Evolutionary conservation across 2,888 invertebrate genomes (phyloP), one percentile per base, ranked within the genome.

Genomic region (Volucella inflata): DNA sequence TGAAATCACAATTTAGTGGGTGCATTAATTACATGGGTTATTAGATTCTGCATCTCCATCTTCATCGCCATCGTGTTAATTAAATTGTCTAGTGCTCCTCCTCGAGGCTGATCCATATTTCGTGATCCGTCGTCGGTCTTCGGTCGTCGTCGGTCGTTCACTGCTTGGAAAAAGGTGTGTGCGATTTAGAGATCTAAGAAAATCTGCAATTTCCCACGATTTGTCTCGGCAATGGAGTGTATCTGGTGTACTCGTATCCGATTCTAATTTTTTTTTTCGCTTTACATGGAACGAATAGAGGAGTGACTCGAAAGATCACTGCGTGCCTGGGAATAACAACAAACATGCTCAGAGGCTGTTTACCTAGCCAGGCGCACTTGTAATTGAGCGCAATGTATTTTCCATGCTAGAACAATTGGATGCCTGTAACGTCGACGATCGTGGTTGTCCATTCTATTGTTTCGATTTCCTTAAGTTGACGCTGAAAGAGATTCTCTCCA

Each of bases 21-120:
- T 81, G 85, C 81, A 85, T 85, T 85, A 80, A 85, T 85, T 81
- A 85, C 85, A 81, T 42, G 76, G 76, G 81, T 85, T 85, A 85
- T 85, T 85, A 85, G 81, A 81, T 85, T 81, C 67, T 85, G 85
- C 77, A 81, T 77, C 81, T 68, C 17, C 42, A 21, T 80, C 67
- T 85, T 76, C 76, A 81, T 77, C 81, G 62, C 30, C 42, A 62
- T 48, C 14, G 81, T 44, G 76, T 85, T 85, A 85, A 85, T 85
- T 85, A 85, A 85, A 85, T 72, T 72, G 81, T 81, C 72, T 60
- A 12, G 68, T 64, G 55, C 62, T 70, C 40, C 79, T 74, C 57
- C 53, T 60, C 21, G 57, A 8, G 53, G 46, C 53, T 64, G 70
- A 53, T 81, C 76, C 46, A 80, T 62, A 72, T 85, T 77, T 57